Percentiles rank a stretch among this genome's conserved stretches.
Evolutionary conservation across 2,888 invertebrate species (phyloP).

Genomic region (Caenorhabditis drosophilae): DNA sequence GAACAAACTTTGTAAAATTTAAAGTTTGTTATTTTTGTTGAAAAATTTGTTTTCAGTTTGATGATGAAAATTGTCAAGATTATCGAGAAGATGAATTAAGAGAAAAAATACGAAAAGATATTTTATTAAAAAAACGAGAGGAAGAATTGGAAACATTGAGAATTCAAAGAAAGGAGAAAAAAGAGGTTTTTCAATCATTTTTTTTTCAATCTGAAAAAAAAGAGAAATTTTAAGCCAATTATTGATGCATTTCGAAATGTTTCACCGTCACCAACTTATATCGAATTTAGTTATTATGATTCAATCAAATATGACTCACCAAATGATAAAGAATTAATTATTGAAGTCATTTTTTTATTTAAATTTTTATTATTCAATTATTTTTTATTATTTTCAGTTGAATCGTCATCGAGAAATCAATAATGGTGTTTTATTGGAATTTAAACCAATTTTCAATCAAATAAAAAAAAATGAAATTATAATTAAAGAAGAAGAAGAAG

Average conservation of each 20-base stretch:
- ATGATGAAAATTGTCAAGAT: too few relatives aligned
- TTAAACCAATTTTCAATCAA: too few relatives aligned
- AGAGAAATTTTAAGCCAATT: conserved; percentile 16
- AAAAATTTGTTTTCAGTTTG: too few relatives aligned
- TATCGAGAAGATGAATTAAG: conserved; percentile 25
- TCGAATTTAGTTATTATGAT: conserved; percentile 32
- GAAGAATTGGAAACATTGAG: conserved; percentile 18
- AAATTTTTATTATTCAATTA: too few relatives aligned
- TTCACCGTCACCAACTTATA: conserved; percentile 5
- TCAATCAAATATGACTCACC: conserved; percentile 22
- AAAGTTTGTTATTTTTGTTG: neutral
- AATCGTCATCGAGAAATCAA: conserved; percentile 3
- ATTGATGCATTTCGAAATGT: neutral
- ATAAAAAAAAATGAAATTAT: too few relatives aligned
- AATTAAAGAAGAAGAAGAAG: too few relatives aligned
- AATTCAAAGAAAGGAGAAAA: conserved; percentile 13
- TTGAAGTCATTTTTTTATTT: too few relatives aligned
- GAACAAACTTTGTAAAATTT: conserved; percentile 12
- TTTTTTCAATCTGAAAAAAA: neutral
- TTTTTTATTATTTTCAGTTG: too few relatives aligned
- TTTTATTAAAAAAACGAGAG: conserved; percentile 15
- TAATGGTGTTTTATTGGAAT: neutral
- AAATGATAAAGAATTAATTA: conserved; percentile 1
- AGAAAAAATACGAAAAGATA: conserved; percentile 20
- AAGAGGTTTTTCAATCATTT: conserved; percentile 8